Evolutionary conservation across 2,888 invertebrate species (phyloP).

Genomic region (Axea sp.): DNA sequence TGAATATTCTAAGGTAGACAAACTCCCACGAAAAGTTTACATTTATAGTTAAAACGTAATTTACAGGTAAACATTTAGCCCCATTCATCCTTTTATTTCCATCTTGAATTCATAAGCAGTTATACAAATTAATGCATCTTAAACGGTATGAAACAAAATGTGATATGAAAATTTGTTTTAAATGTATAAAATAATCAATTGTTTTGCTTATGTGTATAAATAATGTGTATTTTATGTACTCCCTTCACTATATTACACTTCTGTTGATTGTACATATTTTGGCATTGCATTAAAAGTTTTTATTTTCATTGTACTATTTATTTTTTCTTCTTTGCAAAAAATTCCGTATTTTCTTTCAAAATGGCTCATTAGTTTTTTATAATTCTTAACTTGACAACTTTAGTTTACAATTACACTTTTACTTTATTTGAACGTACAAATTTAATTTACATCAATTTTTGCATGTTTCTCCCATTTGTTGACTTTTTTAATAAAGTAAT

Average conservation of each 20-base stretch:
- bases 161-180: conserved; percentile 61
- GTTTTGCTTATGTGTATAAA: conserved; percentile 61
- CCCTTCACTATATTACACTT: conserved; percentile 43
- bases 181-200: conserved; percentile 61
- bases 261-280: conserved; percentile 46
- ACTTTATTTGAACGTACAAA: too few species aligned
- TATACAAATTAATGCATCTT: conserved; percentile 40
- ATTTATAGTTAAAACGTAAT: conserved; percentile 45
- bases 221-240: conserved; percentile 59
- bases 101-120: conserved; percentile 25
- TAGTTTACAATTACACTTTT: too few species aligned
- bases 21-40: conserved; percentile 31
- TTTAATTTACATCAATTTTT: too few species aligned
- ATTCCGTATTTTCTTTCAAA: too few species aligned
- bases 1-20: conserved; percentile 66
- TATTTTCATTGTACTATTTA: conserved; percentile 30
- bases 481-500: too few species aligned
- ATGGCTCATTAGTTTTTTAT: too few species aligned
- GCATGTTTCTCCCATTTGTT: too few species aligned
- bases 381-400: too few species aligned
- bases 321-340: conserved; percentile 19
- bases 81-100: conserved; percentile 34
- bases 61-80: conserved; percentile 24
- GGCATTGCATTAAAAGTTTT: conserved; percentile 41
- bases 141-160: conserved; percentile 49